These are phyloP conservation scores for Heteronetta atricapilla DNA, from an alignment of 2,113 vertebrate species.

Conservation along the genomic window DNA sequence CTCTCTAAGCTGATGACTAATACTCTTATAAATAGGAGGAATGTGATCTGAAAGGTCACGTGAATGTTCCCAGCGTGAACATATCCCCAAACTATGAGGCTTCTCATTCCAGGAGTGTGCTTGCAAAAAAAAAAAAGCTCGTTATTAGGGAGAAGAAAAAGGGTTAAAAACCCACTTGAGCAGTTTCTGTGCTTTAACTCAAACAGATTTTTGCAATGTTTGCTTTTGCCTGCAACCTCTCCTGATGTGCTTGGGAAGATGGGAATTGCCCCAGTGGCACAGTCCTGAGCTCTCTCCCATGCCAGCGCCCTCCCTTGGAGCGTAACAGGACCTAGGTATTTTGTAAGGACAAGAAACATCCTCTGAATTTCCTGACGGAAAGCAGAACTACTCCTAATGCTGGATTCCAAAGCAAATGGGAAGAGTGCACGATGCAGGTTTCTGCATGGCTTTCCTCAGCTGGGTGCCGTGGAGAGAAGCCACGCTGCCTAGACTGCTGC, in stretches of 20 bases:
- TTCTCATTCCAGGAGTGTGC: slow-evolving; percentile 23
- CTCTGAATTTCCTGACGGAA: background rate
- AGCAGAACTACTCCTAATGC: background rate
- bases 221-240: slow-evolving; percentile 35
- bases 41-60: slow-evolving; percentile 65
- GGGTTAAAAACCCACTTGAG: background rate
- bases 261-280: background rate
- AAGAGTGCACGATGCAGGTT: background rate
- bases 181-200: slow-evolving; percentile 1
- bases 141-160: slow-evolving; percentile 9
- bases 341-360: background rate
- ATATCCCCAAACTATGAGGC: slow-evolving; percentile 37
- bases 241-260: slow-evolving; percentile 7
- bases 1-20: slow-evolving; percentile 64
- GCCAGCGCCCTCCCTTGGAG: background rate
- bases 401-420: background rate
- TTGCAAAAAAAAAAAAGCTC: background rate
- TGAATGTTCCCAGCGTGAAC: slow-evolving; percentile 53
- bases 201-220: slow-evolving; percentile 42
- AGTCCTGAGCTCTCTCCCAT: background rate
- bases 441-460: background rate
- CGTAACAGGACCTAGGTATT: background rate
- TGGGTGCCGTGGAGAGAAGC: background rate
- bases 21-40: slow-evolving; percentile 66
- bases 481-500: background rate